Base-by-base conservation (phyloP, 2,888 invertebrate genomes). In the Drosophila paramelanica region DNA sequence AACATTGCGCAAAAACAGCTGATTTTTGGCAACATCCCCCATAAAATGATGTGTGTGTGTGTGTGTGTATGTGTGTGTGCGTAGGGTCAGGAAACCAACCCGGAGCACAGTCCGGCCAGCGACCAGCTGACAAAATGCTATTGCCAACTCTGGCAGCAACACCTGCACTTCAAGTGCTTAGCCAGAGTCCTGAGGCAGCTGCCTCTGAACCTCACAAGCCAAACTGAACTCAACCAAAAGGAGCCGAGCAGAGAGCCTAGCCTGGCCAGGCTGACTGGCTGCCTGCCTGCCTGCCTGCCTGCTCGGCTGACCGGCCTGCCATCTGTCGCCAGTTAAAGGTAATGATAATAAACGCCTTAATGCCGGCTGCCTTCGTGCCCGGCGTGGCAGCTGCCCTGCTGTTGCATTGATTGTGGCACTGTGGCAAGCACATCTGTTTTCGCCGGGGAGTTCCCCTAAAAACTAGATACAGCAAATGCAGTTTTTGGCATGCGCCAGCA, bases 1-100 rank as follows among this genome's bases (percentile, higher is more conserved):
- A 85, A 85, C 85, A 85, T 85, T 85, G 87, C 89, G 79, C 76
- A 87, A 80, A 79, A 85, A 75, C 84, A 85, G 84, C 84, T 85
- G 84, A 87, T 83, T 85, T 86, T 79, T 70, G 61, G 83, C 83
- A 86, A 79, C 82, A 82, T 82, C 88, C 86, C 79, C 79, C 55
- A 45, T 55, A 42, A 43, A 61, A 62, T 50, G 46, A 43, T 36
- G 5, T 45, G 36, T 1, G 39, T 39, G 14, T 14, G 39, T 8
- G 41, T 10, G 39, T 39, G 7, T 39, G 8, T 25, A 36, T 55
- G 45, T 47, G 55, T 60, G 49, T 45, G 39, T 56, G 27, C 55
- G 67, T 67, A 74, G 79, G 80, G 80, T 71, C 67, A 80, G 65
- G 72, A 65, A 62, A 17, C 53, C 41, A 53, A 46, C 43, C 69